phyloP scores from a whole-genome alignment of 2,113 vertebrate genomes.

The Serinus canaria region DNA sequence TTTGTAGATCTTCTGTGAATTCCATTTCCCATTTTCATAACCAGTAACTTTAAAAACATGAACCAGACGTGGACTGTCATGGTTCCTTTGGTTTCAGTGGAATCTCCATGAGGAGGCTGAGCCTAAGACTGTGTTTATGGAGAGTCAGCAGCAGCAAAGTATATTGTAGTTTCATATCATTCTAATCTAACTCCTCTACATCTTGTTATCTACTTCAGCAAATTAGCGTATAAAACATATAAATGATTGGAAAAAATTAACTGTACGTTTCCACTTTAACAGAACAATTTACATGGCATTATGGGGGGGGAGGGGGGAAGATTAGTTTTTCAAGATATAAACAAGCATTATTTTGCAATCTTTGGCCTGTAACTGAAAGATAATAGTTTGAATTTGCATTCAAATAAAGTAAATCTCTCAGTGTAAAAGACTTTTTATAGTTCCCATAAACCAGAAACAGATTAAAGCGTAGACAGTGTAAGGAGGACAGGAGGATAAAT shows the following conservation, averaged over 20 bases:
- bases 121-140: neutral
- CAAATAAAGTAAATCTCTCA: constrained; percentile 72
- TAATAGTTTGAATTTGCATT: constrained; percentile 76
- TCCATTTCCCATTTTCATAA: neutral
- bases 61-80: neutral
- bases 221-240: neutral
- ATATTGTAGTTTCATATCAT: neutral
- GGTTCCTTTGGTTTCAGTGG: neutral
- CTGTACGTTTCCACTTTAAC: constrained; percentile 40
- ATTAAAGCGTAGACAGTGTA: constrained; percentile 66
- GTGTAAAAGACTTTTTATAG: constrained; percentile 70
- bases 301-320: neutral
- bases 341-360: constrained; percentile 64
- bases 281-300: constrained; percentile 45
- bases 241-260: constrained; percentile 52
- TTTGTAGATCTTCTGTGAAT: neutral
- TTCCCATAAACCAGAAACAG: constrained; percentile 67
- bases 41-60: neutral
- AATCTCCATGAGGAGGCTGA: neutral
- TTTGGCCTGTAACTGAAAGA: constrained; percentile 74
- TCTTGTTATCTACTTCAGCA: constrained; percentile 23
- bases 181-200: neutral
- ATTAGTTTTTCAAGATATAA: constrained; percentile 55
- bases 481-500: constrained; percentile 56
- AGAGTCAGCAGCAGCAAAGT: neutral